Percentiles rank a stretch among this genome's conserved stretches.
Conservation (phyloP, 2,888 invertebrate species). For the Lasioglossum lativentre region DNA sequence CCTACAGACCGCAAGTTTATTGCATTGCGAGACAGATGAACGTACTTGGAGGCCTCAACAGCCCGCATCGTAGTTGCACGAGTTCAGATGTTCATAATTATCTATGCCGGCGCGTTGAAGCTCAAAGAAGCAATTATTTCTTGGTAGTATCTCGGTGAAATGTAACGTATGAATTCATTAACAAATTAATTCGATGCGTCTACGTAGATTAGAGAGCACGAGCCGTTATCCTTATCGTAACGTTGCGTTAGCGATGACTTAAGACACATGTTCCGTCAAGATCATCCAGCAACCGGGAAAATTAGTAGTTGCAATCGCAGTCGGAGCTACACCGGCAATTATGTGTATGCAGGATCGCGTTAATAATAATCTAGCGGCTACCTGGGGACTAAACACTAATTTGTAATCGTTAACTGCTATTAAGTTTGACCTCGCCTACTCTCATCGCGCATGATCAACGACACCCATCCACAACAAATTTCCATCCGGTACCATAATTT, state of each 20-base stretch:
- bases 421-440: slow-evolving; percentile 65
- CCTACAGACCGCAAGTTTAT: slow-evolving; percentile 14
- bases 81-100: slow-evolving; percentile 8
- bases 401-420: slow-evolving; percentile 74
- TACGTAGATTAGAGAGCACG: neutral
- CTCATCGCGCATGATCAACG: slow-evolving; percentile 50
- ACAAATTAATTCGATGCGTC: neutral
- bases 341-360: slow-evolving; percentile 62
- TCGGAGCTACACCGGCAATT: slow-evolving; percentile 59
- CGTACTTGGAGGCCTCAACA: neutral
- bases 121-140: neutral
- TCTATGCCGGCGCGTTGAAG: neutral
- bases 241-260: slow-evolving; percentile 43
- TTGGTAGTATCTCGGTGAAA: neutral
- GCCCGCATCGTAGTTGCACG: slow-evolving; percentile 8
- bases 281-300: slow-evolving; percentile 52
- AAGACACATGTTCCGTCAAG: slow-evolving; percentile 58
- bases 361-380: slow-evolving; percentile 73
- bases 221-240: slow-evolving; percentile 38
- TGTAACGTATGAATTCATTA: neutral
- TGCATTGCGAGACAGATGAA: neutral
- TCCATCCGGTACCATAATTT: neutral
- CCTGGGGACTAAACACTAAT: slow-evolving; percentile 63
- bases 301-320: slow-evolving; percentile 70
- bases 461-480: slow-evolving; percentile 13